Conservation (phyloP, 64 coral and sea anemone species). For the Exaiptasia diaphana region DNA sequence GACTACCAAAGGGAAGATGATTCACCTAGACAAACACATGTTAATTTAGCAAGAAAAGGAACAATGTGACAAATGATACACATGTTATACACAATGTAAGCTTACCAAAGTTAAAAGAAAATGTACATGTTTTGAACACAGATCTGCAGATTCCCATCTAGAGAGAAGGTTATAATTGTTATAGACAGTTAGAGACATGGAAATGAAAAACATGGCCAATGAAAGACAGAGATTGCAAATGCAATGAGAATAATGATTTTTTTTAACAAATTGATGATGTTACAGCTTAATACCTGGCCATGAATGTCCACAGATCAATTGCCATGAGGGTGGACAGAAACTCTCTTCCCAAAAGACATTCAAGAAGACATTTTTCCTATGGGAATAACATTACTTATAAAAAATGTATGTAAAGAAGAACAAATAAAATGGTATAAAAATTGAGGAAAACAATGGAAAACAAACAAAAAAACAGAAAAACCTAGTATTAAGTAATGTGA, state of each 20-base stretch:
- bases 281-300: conserved; percentile 65
- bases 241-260: no score
- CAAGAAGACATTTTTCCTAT: conserved; percentile 61
- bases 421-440: no score
- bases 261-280: no score
- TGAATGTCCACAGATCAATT: conserved; percentile 67
- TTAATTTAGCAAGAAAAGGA: background rate
- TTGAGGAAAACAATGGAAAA: no score
- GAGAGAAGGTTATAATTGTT: background rate
- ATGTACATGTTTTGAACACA: conserved; percentile 30
- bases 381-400: background rate
- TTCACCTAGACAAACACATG: background rate
- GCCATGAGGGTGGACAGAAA: conserved; percentile 25
- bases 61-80: background rate
- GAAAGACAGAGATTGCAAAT: no score
- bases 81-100: background rate
- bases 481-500: no score
- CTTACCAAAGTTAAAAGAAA: conserved; percentile 41
- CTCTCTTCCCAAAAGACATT: conserved; percentile 35
- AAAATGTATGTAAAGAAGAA: no score
- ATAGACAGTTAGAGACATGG: background rate
- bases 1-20: background rate
- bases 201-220: no score
- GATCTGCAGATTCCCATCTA: conserved; percentile 55
- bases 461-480: no score